These are phyloP conservation scores for Podarcis muralis DNA, from an alignment of 2,113 vertebrate genomes.

Conservation along the genomic window DNA sequence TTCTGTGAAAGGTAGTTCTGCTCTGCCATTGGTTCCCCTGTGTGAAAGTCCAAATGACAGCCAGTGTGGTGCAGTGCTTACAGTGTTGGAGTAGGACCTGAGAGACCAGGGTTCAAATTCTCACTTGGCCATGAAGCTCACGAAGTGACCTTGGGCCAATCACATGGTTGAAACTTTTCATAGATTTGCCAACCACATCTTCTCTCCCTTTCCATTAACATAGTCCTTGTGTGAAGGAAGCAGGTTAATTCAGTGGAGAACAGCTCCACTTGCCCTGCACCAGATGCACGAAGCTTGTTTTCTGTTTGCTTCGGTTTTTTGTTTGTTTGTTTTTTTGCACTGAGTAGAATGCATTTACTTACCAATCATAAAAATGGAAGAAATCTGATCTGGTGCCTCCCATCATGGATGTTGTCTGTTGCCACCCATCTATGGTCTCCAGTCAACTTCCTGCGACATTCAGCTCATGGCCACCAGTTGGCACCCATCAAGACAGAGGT, in stretches of 20 bases:
- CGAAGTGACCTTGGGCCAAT: background rate
- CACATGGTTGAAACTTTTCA: background rate
- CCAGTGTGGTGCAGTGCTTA: background rate
- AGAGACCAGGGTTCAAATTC: background rate
- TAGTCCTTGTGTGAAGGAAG: slow-evolving; percentile 35
- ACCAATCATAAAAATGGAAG: background rate
- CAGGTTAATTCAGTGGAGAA: background rate
- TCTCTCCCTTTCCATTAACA: background rate
- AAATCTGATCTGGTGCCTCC: background rate
- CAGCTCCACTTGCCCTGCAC: background rate
- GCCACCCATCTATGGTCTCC: background rate
- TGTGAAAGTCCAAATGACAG: no score
- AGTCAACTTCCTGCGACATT: background rate
- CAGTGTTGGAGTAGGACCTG: background rate
- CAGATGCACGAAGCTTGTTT: background rate
- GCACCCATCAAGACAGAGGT: background rate
- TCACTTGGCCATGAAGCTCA: background rate
- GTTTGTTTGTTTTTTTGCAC: no score
- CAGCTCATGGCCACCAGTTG: fast-evolving
- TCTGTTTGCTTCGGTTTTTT: no score
- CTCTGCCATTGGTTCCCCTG: no score
- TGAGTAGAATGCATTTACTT: background rate
- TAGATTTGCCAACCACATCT: slow-evolving; percentile 5
- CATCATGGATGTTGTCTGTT: background rate
- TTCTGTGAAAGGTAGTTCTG: no score